Conservation (phyloP, 2,113 vertebrate genomes). For the Ahaetulla prasina region DNA sequence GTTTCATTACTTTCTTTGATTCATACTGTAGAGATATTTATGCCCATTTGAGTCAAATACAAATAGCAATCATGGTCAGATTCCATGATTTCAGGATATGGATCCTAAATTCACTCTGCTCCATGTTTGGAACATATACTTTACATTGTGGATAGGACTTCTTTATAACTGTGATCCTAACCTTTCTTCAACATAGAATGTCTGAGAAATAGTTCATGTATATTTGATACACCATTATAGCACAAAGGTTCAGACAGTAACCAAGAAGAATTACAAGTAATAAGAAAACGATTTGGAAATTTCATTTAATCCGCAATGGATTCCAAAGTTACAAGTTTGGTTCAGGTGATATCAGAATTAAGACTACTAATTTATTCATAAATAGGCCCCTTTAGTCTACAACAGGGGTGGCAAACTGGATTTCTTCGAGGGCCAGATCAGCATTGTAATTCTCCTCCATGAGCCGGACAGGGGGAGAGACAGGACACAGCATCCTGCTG, state of each 20-base stretch:
- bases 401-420: not conserved
- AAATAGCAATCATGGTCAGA: not conserved
- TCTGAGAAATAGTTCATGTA: not conserved
- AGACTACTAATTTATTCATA: not conserved
- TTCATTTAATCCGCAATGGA: not conserved
- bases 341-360: not conserved
- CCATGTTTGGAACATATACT: not conserved
- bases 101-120: not conserved
- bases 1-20: not conserved
- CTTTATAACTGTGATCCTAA: not conserved
- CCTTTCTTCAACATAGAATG: not conserved
- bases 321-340: not conserved
- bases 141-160: not conserved
- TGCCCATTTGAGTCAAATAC: not conserved
- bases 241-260: not conserved
- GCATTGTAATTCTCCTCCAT: no score
- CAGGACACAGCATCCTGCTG: no score
- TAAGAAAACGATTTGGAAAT: not conserved
- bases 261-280: not conserved
- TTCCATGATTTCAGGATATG: not conserved
- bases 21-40: not conserved
- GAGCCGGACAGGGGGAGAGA: no score
- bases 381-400: not conserved
- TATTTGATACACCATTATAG: not conserved
- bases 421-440: no score